Base-by-base conservation (phyloP, 2,888 invertebrate genomes). In the Philereme transversata region DNA sequence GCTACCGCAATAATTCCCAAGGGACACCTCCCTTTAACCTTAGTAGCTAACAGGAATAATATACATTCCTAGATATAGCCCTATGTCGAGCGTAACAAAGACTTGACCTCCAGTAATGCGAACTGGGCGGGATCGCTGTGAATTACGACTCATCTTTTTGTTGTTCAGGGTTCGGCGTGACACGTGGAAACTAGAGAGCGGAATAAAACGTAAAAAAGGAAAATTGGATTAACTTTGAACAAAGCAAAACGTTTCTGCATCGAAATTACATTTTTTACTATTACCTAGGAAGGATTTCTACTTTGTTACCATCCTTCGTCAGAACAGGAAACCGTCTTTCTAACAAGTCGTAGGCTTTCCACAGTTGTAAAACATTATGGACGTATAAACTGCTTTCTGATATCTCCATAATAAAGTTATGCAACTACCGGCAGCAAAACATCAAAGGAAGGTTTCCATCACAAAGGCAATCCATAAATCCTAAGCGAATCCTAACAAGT, bases 111-210 rank as follows among this genome's bases (percentile, higher is more conserved):
- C 22, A 48, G 38, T 41, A 40, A 9, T 49, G 59, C 41, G 33
- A 36, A 51, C 41, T 52, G 49, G 55, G 54, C 44, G 38, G 38
- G 41, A 54, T 51, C 43, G 55, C 51, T 5, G 52, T 59, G 51
- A 62, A 59, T 51, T 56, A 62, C 48, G 48, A 51, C 47, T 57
- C 43, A 38, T 44, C 38, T 52, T 51, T 60, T 48, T 51, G 47
- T 48, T 43, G 47, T 44, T 45, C 57, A 49, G 41, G 57, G 54
- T 11, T 43, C 48, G 46, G 46, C 40, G 35, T 33, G 46, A 51
- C 44, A 53, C 60, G 51, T 60, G 55, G 33, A 46, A 40, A 50
- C 36, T 47, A 55, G 54, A 52, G 46, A 33, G 47, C 34, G 5
- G 36, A 51, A 43, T 41, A 38, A 36, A 35, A 51, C 50, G 22